phyloP scores from a whole-genome alignment of 2,113 vertebrate genomes.

The Nerophis lumbriciformis region DNA sequence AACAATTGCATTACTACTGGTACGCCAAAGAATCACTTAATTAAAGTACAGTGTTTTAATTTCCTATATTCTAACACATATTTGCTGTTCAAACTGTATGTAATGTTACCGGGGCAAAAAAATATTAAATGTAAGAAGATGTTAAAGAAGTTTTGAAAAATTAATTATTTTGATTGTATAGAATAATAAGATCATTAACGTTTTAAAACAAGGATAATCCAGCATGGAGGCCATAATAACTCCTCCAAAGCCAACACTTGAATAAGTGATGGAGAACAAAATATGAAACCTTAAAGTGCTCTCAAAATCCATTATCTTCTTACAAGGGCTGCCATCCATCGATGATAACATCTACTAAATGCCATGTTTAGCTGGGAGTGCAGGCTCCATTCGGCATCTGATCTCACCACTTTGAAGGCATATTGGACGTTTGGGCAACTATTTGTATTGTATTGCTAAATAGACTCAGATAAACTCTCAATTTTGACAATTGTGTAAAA shows the following conservation, averaged over 20 bases:
- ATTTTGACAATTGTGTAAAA: no score
- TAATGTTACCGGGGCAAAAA: no score
- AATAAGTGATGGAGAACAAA: conserved; percentile 12
- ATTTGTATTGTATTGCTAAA: background rate
- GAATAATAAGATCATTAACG: no score
- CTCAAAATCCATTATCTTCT: conserved; percentile 49
- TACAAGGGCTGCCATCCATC: conserved; percentile 32
- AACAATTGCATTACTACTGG: no score
- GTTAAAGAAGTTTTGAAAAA: no score
- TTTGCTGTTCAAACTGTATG: no score
- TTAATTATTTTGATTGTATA: no score
- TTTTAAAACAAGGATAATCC: background rate
- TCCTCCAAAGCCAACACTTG: conserved; percentile 7
- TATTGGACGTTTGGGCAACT: background rate
- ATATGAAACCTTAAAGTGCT: conserved; percentile 19
- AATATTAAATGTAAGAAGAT: no score
- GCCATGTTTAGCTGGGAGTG: conserved; percentile 18
- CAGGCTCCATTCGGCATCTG: conserved; percentile 15
- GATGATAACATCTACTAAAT: conserved; percentile 28
- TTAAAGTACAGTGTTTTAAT: no score
- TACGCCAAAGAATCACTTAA: no score
- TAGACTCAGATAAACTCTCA: no score
- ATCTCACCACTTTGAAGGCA: conserved; percentile 6
- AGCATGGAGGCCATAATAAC: background rate
- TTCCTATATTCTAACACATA: no score